Percentiles rank a stretch among this genome's conserved stretches.
phyloP scores from a whole-genome alignment of 1,140 invertebrate species.

The Monomorium pharaonis region DNA sequence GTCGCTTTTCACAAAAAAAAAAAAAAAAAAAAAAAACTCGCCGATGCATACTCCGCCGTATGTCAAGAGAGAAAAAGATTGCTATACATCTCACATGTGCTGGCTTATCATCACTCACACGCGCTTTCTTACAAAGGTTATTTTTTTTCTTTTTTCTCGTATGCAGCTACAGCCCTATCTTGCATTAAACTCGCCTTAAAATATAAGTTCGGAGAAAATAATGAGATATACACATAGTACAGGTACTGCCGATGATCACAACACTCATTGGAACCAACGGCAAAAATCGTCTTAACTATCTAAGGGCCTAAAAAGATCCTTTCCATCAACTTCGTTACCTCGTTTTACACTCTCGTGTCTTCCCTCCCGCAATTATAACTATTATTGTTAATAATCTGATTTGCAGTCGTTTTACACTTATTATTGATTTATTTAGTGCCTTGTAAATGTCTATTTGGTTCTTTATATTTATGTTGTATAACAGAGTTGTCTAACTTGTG shows the following conservation, averaged over 20 bases:
- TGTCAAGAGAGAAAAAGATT: slow-evolving; percentile 52
- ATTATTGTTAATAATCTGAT: slow-evolving; percentile 62
- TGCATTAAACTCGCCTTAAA: slow-evolving; percentile 71
- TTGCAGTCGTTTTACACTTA: slow-evolving; percentile 66
- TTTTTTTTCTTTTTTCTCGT: slow-evolving; percentile 23
- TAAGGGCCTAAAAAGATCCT: slow-evolving; percentile 68
- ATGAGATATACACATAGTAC: slow-evolving; percentile 79
- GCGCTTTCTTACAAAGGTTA: slow-evolving; percentile 46
- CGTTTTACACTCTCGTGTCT: slow-evolving; percentile 19
- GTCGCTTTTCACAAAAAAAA: slow-evolving; percentile 49
- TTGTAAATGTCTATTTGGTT: slow-evolving; percentile 73
- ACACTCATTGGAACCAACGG: slow-evolving; percentile 69
- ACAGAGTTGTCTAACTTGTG: slow-evolving; percentile 25
- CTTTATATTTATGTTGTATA: slow-evolving; percentile 63
- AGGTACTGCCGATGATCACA: slow-evolving; percentile 76
- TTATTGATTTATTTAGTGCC: slow-evolving; percentile 71
- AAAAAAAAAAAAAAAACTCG: slow-evolving; percentile 63
- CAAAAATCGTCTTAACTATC: slow-evolving; percentile 70
- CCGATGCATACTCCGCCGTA: slow-evolving; percentile 41
- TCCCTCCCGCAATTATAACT: slow-evolving; percentile 34
- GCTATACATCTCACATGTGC: slow-evolving; percentile 64
- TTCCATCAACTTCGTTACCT: slow-evolving; percentile 42
- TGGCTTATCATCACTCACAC: slow-evolving; percentile 50
- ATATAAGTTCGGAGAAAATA: slow-evolving; percentile 79
- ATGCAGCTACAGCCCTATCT: slow-evolving; percentile 51